Evolutionary conservation across 1,140 invertebrate species (phyloP), one percentile per base, ranked within the genome.

Genomic region (Sesamia nonagrioides): DNA sequence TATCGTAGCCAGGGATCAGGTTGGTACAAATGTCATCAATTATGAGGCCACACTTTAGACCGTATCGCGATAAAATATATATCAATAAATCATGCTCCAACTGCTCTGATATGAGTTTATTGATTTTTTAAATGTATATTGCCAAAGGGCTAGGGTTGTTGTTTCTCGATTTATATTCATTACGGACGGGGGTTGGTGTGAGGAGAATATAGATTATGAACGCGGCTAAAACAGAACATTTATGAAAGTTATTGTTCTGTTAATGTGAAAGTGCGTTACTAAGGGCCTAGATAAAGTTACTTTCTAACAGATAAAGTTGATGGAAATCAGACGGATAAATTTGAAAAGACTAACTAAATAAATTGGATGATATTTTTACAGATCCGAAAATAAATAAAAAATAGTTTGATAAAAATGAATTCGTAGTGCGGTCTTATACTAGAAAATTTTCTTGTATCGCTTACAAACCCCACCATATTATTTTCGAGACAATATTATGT

Each of bases 61-160:
- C n/a, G 82, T 91, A 92, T 92, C 88, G 76, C 74, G 87, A 91
- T 94, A 91, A 92, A 91, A 92, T 92, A 91, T 91, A 89, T 88
- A 89, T 88, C 86, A 89, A 92, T 92, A 92, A 92, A 93, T 93
- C 89, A 90, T 83, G 77, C 72, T 82, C 83, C 83, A 92, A 90
- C 86, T 86, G 84, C 78, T 79, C 82, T 80, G 88, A 92, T 92
- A 89, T 77, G 85, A 78, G 84, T 86, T 82, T 91, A 94, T 94
- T 92, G 92, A 94, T 92, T 92, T 86, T 94, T 92, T 89, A 90
- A 50, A 93, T 88, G 90, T 91, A 90, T 91, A 92, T 91, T 87
- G 85, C 89, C 75, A 89, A 90, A 91, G 89, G 90, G 88, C 83
- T 89, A 82, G 88, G 87, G 88, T 85, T 84, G 88, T 86, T 86